Base-by-base conservation (phyloP, 2,113 vertebrate species). In the Clarias batrachus region DNA sequence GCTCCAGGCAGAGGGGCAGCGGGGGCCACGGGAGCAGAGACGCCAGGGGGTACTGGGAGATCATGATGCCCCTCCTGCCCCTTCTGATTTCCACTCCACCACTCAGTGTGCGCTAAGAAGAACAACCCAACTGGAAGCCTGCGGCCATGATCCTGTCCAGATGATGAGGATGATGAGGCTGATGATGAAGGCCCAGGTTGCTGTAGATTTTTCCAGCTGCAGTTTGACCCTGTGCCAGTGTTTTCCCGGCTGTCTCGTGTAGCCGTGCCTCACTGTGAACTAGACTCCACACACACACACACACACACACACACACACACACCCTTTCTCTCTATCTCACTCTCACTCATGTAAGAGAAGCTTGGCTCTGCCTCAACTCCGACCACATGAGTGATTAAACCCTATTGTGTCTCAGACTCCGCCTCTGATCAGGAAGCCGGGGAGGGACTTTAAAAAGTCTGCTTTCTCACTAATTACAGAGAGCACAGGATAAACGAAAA, bases 41-140 rank as follows among this genome's bases (percentile, higher is more conserved):
- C 59, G 92, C 92, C 91, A 94, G 92, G 1, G 94, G 94, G 89
- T 93, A 93, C 48, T 93, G 93, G 37, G 94, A 94, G 90, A 95
- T 94, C 94, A 95, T 93, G 89, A 86, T 89, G 90, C 85, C 86
- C 30, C 81, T 88, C 88, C 16, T 85, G 60, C 63, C 87, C 88
- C 9, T 84, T 63, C 85, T 60, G 78, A 80, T 60, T 37, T 21
- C 78, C 27, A 37, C 90, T 83, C 83, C 16, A 94, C 94, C 94
- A 27, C 78, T 92, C 82, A 60, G 86, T 25, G 89, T 89, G 91
- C 89, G 7, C 66, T 88, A 83, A 85, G 11, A 79, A 74, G 81
- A 63, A 27, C 4, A 41, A 25, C 2, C 12, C 83, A 37, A 27
- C 54, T 25, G 13, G 1, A 37, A 60, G 17, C 9, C 1, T 11